Evolutionary conservation across 1,140 invertebrate species (phyloP), one percentile per base, ranked within the genome.

Genomic region (Papilio xuthus): DNA sequence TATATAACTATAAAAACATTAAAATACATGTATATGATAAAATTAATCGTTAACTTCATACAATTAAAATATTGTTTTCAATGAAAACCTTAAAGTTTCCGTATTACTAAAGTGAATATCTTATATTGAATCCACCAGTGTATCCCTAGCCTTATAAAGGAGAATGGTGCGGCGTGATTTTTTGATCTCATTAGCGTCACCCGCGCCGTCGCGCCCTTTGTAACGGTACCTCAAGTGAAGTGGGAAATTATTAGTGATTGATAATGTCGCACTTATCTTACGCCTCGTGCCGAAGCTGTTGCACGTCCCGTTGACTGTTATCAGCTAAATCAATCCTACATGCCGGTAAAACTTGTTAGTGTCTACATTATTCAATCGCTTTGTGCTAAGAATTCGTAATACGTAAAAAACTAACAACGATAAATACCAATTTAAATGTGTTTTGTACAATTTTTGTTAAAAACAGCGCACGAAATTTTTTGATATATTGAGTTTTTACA

Each of bases 251-350:
- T 73, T 74, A 67, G 72, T 79, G 78, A 79, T 79, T 60, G 78
- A 79, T 79, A 79, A 74, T 74, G 70, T 73, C 71, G 32, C 71
- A 79, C 42, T 79, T 79, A 79, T 79, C 78, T 79, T 37, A 72
- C 42, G 50, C 53, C 70, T 50, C 32, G 60, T 4, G 3, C 71
- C 71, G 37, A 72, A 44, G 70, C 70, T 72, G n/a, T 72, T 37
- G n/a, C 37, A 72, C 13, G 37, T 4, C 32, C 32, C 20, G 28
- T 12, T 23, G 70, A 42, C 7, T 47, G 41, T 6, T 71, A 71
- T 71, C 69, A 70, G 41, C n/a, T 73, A 28, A 73, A 73, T 73
- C 20, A 28, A 73, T 73, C 20, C 13, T 71, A 73, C 71, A 20
- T 73, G n/a, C 10, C 71, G 41, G 18, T 50, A 23, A 44, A 44